Evolutionary conservation across 2,113 vertebrate genomes (phyloP).

Genomic region (Corapipo altera): DNA sequence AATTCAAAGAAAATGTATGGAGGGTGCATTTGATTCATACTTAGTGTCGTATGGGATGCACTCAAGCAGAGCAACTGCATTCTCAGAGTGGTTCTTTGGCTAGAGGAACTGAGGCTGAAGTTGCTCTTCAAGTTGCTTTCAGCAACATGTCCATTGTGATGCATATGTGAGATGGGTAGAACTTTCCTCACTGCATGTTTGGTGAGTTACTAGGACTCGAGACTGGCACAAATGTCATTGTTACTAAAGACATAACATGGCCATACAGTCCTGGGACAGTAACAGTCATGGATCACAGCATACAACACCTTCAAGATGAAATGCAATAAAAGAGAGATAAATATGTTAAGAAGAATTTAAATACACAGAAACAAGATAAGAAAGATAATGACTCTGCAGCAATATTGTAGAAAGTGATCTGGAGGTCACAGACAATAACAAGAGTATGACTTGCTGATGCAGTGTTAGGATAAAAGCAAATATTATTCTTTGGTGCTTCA

Average conservation of each 20-base stretch:
- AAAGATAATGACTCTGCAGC: neutral
- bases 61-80: neutral
- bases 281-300: neutral
- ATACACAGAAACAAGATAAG: neutral
- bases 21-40: neutral
- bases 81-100: neutral
- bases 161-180: accelerated
- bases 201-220: neutral
- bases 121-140: neutral
- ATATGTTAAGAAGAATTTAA: neutral
- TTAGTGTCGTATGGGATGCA: neutral
- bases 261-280: too few species aligned
- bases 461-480: neutral
- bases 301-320: neutral
- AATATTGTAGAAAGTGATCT: neutral
- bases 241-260: neutral
- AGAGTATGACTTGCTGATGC: neutral
- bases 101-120: neutral
- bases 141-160: neutral
- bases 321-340: neutral
- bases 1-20: neutral
- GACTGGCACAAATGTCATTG: neutral
- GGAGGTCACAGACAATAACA: neutral
- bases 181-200: neutral
- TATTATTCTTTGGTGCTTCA: neutral